Percentiles rank a stretch among this genome's conserved stretches.
Conservation (phyloP, 2,113 vertebrate genomes). For the Protobothrops mucrosquamatus region DNA sequence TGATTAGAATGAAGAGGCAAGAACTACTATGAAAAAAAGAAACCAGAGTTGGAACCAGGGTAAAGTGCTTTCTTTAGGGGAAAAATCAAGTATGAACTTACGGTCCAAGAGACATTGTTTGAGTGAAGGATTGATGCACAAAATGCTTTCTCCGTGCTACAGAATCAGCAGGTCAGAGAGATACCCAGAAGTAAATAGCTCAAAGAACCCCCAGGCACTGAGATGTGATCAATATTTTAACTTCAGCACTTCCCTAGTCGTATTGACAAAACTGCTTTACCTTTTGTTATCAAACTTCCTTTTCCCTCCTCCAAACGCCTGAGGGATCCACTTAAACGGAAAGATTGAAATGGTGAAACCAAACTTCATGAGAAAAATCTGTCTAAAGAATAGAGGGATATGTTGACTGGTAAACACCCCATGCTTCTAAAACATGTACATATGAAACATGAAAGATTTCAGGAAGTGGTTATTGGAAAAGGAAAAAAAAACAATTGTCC, state of each 20-base stretch:
- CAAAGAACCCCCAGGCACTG: neutral
- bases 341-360: neutral
- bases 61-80: neutral
- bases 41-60: neutral
- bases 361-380: neutral
- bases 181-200: neutral
- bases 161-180: neutral
- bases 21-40: neutral
- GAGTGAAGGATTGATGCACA: neutral
- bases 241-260: neutral
- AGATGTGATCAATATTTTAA: slow-evolving; percentile 31
- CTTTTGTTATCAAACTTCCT: slow-evolving; percentile 1
- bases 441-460: neutral
- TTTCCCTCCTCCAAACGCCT: neutral
- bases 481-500: neutral
- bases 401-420: neutral
- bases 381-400: neutral
- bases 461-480: neutral
- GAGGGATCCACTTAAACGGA: neutral
- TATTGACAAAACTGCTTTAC: slow-evolving; percentile 18
- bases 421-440: neutral
- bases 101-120: neutral
- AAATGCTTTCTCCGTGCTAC: neutral
- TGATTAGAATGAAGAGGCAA: neutral
- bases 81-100: neutral